Evolutionary conservation across 1,140 invertebrate species (phyloP).

Genomic region (Lethocerus indicus): DNA sequence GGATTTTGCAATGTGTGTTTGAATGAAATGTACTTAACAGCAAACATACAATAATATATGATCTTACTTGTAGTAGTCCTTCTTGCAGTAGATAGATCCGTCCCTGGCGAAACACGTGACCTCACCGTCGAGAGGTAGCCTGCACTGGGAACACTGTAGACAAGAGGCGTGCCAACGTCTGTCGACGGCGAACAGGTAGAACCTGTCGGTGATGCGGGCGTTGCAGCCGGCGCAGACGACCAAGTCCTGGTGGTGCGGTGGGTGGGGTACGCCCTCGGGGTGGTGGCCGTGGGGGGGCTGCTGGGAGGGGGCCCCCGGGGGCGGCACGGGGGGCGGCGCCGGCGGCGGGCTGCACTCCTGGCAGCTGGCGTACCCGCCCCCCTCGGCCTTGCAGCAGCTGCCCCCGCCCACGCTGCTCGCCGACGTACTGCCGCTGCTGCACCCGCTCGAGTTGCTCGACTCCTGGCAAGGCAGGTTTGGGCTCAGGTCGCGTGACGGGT

Average conservation of each 20-base stretch:
- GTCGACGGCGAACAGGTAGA: slow-evolving; percentile 75
- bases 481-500: slow-evolving; percentile 48
- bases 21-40: too few species aligned
- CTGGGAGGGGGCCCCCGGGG: too few species aligned
- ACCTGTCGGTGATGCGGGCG: slow-evolving; percentile 63
- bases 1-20: too few species aligned
- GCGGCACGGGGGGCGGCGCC: slow-evolving; percentile 23
- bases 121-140: slow-evolving; percentile 74
- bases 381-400: slow-evolving; percentile 21
- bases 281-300: too few species aligned
- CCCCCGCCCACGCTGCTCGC: too few species aligned
- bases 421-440: slow-evolving; percentile 19
- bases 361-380: slow-evolving; percentile 11
- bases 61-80: slow-evolving; percentile 91
- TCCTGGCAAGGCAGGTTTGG: slow-evolving; percentile 48
- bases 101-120: slow-evolving; percentile 85
- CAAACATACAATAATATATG: too few species aligned
- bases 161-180: slow-evolving; percentile 85
- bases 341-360: slow-evolving; percentile 25
- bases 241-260: too few species aligned
- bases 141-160: slow-evolving; percentile 80
- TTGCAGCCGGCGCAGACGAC: slow-evolving; percentile 71
- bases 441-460: slow-evolving; percentile 25
- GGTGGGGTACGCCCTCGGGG: too few species aligned
- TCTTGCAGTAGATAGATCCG: slow-evolving; percentile 92